phyloP scores from a whole-genome alignment of 1,140 invertebrate genomes.

The Elysia chlorotica region DNA sequence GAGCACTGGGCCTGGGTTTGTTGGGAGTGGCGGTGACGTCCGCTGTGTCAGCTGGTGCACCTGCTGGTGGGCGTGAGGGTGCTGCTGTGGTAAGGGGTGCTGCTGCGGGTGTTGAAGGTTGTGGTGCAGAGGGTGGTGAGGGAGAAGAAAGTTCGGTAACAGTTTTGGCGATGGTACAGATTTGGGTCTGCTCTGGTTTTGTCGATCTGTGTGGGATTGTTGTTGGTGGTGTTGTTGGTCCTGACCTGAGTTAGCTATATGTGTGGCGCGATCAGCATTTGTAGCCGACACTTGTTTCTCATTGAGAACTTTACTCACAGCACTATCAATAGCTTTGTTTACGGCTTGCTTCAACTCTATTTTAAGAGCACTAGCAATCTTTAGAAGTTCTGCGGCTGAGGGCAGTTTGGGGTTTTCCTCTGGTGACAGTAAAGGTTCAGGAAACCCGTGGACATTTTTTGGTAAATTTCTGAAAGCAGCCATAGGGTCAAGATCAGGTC shows the following conservation, averaged over 20 bases:
- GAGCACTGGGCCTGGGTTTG: background rate
- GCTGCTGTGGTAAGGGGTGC: slow-evolving; percentile 12
- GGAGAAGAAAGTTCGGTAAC: no score
- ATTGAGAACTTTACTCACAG: slow-evolving; percentile 78
- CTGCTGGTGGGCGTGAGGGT: slow-evolving; percentile 20
- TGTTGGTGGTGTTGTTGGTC: slow-evolving; percentile 14
- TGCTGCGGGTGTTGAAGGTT: slow-evolving; percentile 15
- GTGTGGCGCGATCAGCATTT: background rate
- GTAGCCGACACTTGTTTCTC: slow-evolving; percentile 62
- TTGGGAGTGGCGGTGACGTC: background rate
- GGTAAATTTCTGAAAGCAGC: slow-evolving; percentile 3
- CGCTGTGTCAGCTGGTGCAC: slow-evolving; percentile 15
- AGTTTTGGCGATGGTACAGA: no score
- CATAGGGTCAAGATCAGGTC: slow-evolving; percentile 11
- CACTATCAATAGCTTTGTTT: slow-evolving; percentile 78
- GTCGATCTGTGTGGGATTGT: background rate
- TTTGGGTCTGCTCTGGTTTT: background rate
- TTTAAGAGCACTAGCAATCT: slow-evolving; percentile 69
- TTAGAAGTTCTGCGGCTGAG: slow-evolving; percentile 1
- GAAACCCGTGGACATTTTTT: background rate
- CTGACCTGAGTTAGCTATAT: background rate
- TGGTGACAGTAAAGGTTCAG: no score
- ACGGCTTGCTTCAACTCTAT: slow-evolving; percentile 80
- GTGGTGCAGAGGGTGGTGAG: slow-evolving; percentile 1
- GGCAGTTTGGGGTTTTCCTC: background rate